Percentiles rank a stretch among this genome's conserved stretches.
Conservation (phyloP, 2,888 invertebrate species). For the Catocala sponsa region DNA sequence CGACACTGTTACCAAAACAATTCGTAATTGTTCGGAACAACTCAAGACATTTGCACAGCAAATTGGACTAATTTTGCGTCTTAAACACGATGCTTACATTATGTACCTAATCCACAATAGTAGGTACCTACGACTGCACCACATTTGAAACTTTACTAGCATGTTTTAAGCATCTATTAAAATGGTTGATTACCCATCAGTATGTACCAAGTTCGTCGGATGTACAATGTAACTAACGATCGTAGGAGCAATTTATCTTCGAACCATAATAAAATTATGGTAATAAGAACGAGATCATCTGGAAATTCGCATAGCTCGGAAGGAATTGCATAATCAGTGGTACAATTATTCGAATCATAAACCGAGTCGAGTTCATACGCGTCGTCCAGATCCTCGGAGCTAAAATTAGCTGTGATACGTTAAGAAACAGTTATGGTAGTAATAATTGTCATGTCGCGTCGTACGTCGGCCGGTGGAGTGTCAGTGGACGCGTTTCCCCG, state of each 20-base stretch:
- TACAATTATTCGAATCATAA: conserved; percentile 67
- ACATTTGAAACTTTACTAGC: background rate
- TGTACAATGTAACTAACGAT: conserved; percentile 1
- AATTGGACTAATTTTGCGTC: conserved; percentile 2
- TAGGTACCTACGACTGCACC: background rate
- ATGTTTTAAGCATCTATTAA: too few relatives aligned
- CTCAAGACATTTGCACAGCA: background rate
- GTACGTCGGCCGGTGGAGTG: conserved; percentile 34
- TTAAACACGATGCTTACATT: conserved; percentile 2
- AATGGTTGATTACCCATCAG: too few relatives aligned
- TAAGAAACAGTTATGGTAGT: conserved; percentile 73
- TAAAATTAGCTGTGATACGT: conserved; percentile 71
- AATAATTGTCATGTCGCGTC: conserved; percentile 72
- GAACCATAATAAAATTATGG: conserved; percentile 31
- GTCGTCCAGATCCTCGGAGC: conserved; percentile 62
- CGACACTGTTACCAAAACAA: conserved; percentile 19
- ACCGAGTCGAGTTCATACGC: conserved; percentile 59
- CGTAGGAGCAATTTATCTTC: conserved; percentile 33
- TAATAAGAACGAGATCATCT: conserved; percentile 29
- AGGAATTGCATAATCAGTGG: conserved; percentile 62
- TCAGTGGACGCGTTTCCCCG: conserved; percentile 6
- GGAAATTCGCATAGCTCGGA: conserved; percentile 57
- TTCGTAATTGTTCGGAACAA: conserved; percentile 15
- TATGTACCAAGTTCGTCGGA: background rate
- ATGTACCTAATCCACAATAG: background rate